Base-by-base conservation (phyloP, 2,113 vertebrate species). In the Ascaphus truei region DNA sequence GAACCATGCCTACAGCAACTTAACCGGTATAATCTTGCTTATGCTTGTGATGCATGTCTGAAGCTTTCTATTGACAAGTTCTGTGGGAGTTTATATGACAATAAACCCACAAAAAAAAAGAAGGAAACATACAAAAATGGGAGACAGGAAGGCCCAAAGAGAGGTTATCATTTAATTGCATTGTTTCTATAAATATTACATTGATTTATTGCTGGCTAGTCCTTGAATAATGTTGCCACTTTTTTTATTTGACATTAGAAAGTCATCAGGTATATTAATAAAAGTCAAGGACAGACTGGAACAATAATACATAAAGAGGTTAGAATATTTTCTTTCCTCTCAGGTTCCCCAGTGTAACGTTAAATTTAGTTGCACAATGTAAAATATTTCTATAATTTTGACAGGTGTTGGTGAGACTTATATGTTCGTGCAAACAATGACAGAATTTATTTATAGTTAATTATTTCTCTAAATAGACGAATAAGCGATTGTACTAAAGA, bases 331-430 rank as follows among this genome's bases (percentile, higher is more conserved):
- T 36, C 34, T 36, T 76, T 79, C 65, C 71, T 67, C 1, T 0
- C 9, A 8, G 60, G 61, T 68, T 78, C 73, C 52, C 59, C 45
- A 57, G 41, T 55, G 72, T 62, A 26, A 26, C 22, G 63, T 30
- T 77, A 79, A 75, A 77, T 73, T 72, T 77, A 76, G 59, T 20
- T 68, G 20, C 39, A 76, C 73, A 53, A 74, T 25, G 50, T 25
- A 48, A 51, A 12, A 2, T 76, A 57, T 71, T 77, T 73, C 20
- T 8, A 78, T 53, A 69, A 11, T 15, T 15, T 37, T 52, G 67
- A 57, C 53, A 76, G 71, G 51, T 74, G 56, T 5, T 72, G 33
- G 0, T 4, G 75, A 31, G 2, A 66, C 58, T 60, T 68, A 53
- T 77, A 18, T 12, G 64, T 76, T 64, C n/a, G n/a, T 53, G 5